Evolutionary conservation across 2,113 vertebrate species (phyloP), one percentile per base, ranked within the genome.

Genomic region (Myotis brandtii): DNA sequence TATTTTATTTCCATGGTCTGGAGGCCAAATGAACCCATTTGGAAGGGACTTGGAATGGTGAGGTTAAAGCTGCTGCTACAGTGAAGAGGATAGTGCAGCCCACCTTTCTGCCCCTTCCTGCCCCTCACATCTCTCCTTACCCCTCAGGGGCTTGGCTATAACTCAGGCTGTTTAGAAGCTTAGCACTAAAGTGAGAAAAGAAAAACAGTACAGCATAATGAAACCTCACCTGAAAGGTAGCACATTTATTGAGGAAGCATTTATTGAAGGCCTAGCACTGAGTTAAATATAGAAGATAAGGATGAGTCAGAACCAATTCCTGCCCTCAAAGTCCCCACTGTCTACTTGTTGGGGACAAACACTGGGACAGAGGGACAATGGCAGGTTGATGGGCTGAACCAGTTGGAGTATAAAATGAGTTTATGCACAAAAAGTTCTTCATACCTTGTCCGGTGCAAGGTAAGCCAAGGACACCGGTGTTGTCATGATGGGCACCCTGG

Each of bases 11-110:
- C 54, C 54, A 56, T 7, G 14, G n/a, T 83, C 62, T 80, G 25
- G 59, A 89, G 56, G 56, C 64, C 89, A 67, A 46, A 27, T 30
- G 83, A 79, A 82, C 70, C 73, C 64, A 30, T 69, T 88, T 75
- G 69, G 79, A 46, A 85, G 54, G 62, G 48, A 32, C 46, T 30
- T 77, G 62, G 54, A 83, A 37, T 7, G 43, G 43, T 9, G 23
- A 43, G 25, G 37, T 67, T 46, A 52, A 34, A 13, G 17, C 27
- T 87, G 50, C 88, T 32, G 32, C 40, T 27, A 14, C 17, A 62
- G 17, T 67, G 20, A 54, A 64, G 52, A 48, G 8, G n/a, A 17
- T 3, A 2, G 3, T 3, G 2, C 9, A 6, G 10, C 7, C 62
- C n/a, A 18, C 20, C 7, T 75, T 84, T 16, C 93, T 50, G 37